Evolutionary conservation across 2,113 vertebrate species (phyloP).

Genomic region (Barbus barbus): DNA sequence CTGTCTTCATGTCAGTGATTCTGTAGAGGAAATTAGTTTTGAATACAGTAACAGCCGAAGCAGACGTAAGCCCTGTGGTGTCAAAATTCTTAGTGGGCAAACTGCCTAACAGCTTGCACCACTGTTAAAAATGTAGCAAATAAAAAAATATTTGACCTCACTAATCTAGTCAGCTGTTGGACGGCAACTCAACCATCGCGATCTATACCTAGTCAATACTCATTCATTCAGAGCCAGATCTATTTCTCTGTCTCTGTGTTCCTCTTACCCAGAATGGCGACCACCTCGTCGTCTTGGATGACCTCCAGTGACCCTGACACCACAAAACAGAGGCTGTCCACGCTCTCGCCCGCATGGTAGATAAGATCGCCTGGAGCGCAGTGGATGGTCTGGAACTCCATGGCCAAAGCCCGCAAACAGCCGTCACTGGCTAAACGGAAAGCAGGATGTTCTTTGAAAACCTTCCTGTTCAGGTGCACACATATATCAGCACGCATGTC

Average conservation of each 20-base stretch:
- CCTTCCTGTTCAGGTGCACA: constrained; percentile 95
- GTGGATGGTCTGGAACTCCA: constrained; percentile 99
- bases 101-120: not conserved
- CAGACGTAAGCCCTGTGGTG: not conserved
- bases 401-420: constrained; percentile 91
- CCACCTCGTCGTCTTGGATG: constrained; percentile 98
- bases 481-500: constrained; percentile 99
- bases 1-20: not conserved
- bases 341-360: constrained; percentile 95
- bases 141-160: not conserved
- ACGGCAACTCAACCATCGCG: not conserved
- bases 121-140: not conserved
- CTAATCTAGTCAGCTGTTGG: not conserved
- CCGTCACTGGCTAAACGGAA: constrained; percentile 95
- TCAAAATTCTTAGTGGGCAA: not conserved
- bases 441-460: constrained; percentile 97
- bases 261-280: constrained; percentile 93
- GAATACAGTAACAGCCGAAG: not conserved
- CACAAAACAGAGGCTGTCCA: constrained; percentile 98
- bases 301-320: constrained; percentile 97
- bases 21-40: constrained; percentile 1
- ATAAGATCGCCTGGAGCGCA: constrained; percentile 96
- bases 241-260: not conserved
- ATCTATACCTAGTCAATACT: not conserved
- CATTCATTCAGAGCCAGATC: not conserved